Evolutionary conservation across 2,888 invertebrate species (phyloP).

Genomic region (Diarsia brunnea): DNA sequence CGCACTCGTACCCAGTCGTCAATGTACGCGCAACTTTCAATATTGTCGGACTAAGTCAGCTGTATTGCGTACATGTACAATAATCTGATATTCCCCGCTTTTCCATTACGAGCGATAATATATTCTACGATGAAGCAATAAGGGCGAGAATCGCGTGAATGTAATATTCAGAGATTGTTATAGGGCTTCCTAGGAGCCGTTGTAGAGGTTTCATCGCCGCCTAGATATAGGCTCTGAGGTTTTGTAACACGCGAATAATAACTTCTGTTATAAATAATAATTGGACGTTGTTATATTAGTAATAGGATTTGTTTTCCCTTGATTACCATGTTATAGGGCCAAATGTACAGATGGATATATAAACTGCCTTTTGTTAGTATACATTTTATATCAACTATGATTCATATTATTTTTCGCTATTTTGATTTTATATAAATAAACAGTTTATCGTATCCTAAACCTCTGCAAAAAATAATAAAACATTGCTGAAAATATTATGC

Average conservation of each 20-base stretch:
- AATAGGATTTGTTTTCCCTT: not conserved
- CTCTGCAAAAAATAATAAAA: not conserved
- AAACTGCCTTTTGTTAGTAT: not conserved
- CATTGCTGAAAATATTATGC: not conserved
- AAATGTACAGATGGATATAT: not conserved
- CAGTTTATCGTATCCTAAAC: too few species aligned
- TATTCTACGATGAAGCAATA: slow-evolving; percentile 70
- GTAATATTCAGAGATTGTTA: slow-evolving; percentile 69
- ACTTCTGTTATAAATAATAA: slow-evolving; percentile 48
- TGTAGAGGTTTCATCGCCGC: slow-evolving; percentile 79
- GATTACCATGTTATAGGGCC: not conserved
- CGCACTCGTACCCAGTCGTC: not conserved
- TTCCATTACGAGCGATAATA: slow-evolving; percentile 71
- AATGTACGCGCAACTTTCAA: slow-evolving; percentile 44
- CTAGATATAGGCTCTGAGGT: slow-evolving; percentile 71
- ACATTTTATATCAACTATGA: not conserved
- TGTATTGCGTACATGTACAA: slow-evolving; percentile 72
- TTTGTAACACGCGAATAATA: slow-evolving; percentile 63
- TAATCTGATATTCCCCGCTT: slow-evolving; percentile 70
- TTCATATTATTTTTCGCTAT: not conserved
- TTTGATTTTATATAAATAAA: not conserved
- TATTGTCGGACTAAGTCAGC: slow-evolving; percentile 41
- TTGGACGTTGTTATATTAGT: slow-evolving; percentile 18
- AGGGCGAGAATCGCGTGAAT: slow-evolving; percentile 69
- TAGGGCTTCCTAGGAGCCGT: slow-evolving; percentile 81